A percentile compares a stretch with the other conserved stretches of the same genome.
Conservation (phyloP, 2,113 vertebrate genomes). For the Oxyruncus cristatus region DNA sequence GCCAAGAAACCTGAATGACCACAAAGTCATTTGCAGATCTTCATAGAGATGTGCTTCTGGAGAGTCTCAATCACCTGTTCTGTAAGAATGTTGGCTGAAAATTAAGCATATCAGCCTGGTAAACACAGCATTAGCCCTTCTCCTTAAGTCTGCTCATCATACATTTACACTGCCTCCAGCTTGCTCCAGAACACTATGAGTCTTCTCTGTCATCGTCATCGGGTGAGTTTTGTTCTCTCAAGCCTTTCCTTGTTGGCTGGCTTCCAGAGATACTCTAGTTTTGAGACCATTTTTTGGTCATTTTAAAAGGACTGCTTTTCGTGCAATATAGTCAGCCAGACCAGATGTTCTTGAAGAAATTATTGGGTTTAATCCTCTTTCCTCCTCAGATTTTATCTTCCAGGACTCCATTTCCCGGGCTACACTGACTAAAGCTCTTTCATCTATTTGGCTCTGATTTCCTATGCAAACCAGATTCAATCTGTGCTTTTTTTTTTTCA, state of each 20-base stretch:
- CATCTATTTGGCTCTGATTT: background rate
- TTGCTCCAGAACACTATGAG: background rate
- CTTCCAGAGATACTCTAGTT: background rate
- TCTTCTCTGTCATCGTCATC: background rate
- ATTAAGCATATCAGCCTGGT: background rate
- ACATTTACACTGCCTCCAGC: background rate
- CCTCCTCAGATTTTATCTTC: slow-evolving; percentile 6
- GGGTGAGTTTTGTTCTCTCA: background rate
- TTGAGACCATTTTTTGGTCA: background rate
- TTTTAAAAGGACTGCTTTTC: background rate
- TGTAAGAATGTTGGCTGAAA: background rate
- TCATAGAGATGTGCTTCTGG: background rate
- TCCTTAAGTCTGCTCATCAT: background rate
- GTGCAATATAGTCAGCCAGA: background rate
- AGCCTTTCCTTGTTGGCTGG: background rate
- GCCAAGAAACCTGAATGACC: background rate
- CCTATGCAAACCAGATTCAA: slow-evolving; percentile 4
- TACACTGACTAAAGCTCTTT: background rate
- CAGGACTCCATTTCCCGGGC: background rate
- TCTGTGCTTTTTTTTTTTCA: background rate
- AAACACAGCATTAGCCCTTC: background rate
- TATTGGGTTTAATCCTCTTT: slow-evolving; percentile 21
- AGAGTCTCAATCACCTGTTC: background rate
- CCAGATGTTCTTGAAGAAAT: slow-evolving; percentile 39
- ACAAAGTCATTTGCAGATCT: background rate